Conservation (phyloP, 2,888 invertebrate species). For the Labia minor region DNA sequence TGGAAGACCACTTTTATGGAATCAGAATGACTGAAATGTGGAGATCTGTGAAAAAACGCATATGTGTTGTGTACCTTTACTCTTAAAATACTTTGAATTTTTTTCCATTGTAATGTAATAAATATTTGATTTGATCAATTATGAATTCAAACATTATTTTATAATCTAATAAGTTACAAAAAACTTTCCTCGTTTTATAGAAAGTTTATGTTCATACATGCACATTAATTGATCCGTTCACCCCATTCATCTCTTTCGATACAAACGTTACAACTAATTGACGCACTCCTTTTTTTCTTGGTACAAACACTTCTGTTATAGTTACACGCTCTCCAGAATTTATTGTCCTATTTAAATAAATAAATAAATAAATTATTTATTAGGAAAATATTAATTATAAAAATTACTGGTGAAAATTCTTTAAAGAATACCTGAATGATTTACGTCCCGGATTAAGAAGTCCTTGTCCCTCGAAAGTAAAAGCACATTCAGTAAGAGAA, state of each 20-base stretch:
- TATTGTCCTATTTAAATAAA: conserved; percentile 42
- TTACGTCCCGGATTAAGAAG: conserved; percentile 45
- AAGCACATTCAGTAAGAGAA: conserved; percentile 53
- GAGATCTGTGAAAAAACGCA: too few species aligned
- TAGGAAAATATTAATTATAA: neutral
- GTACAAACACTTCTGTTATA: conserved; percentile 48
- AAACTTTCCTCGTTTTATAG: too few species aligned
- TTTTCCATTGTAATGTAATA: too few species aligned
- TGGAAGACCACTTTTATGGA: too few species aligned
- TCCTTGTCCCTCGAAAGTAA: conserved; percentile 60
- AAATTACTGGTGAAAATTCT: too few species aligned
- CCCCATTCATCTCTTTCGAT: conserved; percentile 52
- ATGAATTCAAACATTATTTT: too few species aligned
- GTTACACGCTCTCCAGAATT: conserved; percentile 51
- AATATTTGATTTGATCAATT: too few species aligned
- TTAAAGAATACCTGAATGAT: neutral
- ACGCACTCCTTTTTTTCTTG: conserved; percentile 48
- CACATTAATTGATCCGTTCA: conserved; percentile 47
- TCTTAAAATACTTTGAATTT: too few species aligned
- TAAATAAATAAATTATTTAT: neutral
- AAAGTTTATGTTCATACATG: conserved; percentile 37
- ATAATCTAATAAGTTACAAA: too few species aligned
- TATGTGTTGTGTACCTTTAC: too few species aligned
- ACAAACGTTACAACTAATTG: conserved; percentile 55
- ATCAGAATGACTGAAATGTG: too few species aligned